Evolutionary conservation across 2,113 vertebrate species (phyloP), one percentile per base, ranked within the genome.

Genomic region (Baryphthengus martii): DNA sequence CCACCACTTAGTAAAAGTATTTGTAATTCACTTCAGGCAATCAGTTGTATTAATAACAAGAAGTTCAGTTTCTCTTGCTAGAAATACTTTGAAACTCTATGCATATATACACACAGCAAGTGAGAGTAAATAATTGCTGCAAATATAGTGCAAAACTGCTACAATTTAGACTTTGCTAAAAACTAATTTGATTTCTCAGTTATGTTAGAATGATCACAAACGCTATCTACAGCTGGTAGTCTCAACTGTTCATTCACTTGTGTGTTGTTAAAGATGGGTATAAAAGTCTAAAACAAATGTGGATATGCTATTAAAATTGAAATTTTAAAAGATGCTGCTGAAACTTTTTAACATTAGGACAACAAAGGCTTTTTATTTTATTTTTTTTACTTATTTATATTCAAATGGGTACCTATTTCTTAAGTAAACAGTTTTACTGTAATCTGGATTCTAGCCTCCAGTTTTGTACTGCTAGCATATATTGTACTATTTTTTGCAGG

Each of bases 131-230:
- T 85, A 95, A 89, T 85, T 82, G 58, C 49, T 96, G 59, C 70
- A 93, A 86, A 83, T 61, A 90, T 17, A 73, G 55, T 72, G 49
- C 83, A 95, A 91, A 68, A 59, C 68, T 82, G 80, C 56, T 95
- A 88, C 85, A 94, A 96, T 93, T 85, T 87, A 76, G 88, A 66
- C 78, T 93, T 91, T 74, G n/a, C 37, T 89, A 62, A 90, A 86
- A 94, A 75, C 49, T 75, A 85, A 89, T 96, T 96, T 95, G 59
- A 90, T 92, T 96, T 91, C 82, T 88, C 88, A 72, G 59, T 86
- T 95, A 68, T 59, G 35, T 95, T 94, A 89, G 45, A 94, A 93
- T 75, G 67, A 82, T 89, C 94, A 95, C 73, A 92, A 95, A 95
- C 81, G 71, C 29, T 89, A 85, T 67, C 58, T 93, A 93, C 77